phyloP scores from a whole-genome alignment of 1,140 invertebrate genomes.

The Drosophila fuyamai region DNA sequence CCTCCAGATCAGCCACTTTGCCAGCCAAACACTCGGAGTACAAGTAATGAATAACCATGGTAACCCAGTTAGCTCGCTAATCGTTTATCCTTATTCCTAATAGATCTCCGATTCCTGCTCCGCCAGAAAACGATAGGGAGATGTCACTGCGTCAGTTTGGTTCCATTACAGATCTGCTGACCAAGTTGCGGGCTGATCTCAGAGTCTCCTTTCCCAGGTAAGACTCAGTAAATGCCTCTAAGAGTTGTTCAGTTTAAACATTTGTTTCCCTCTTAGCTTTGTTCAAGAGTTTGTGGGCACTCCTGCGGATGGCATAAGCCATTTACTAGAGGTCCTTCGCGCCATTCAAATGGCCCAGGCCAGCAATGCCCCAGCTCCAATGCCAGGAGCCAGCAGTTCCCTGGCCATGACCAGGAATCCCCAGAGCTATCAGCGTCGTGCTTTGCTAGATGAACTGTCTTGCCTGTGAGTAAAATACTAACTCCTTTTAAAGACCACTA shows the following conservation, averaged over 20 bases:
- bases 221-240: constrained; percentile 8
- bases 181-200: constrained; percentile 93
- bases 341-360: constrained; percentile 91
- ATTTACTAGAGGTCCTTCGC: constrained; percentile 93
- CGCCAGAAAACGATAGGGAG: constrained; percentile 88
- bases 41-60: constrained; percentile 52
- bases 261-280: constrained; percentile 87
- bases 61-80: not conserved
- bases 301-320: constrained; percentile 92
- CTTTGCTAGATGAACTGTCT: constrained; percentile 94
- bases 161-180: constrained; percentile 93
- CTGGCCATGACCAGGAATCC: constrained; percentile 85
- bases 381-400: constrained; percentile 84
- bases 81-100: not conserved
- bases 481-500: not conserved
- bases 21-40: constrained; percentile 81
- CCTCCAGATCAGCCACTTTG: constrained; percentile 66
- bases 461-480: constrained; percentile 88
- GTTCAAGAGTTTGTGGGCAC: constrained; percentile 94
- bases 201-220: constrained; percentile 94
- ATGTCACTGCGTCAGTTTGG: constrained; percentile 95
- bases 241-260: not conserved
- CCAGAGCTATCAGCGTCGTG: constrained; percentile 88
- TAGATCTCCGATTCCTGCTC: constrained; percentile 86
- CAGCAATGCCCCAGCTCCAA: constrained; percentile 61